phyloP scores from a whole-genome alignment of 2,797 vertebrate genomes.

The Ispidina picta region DNA sequence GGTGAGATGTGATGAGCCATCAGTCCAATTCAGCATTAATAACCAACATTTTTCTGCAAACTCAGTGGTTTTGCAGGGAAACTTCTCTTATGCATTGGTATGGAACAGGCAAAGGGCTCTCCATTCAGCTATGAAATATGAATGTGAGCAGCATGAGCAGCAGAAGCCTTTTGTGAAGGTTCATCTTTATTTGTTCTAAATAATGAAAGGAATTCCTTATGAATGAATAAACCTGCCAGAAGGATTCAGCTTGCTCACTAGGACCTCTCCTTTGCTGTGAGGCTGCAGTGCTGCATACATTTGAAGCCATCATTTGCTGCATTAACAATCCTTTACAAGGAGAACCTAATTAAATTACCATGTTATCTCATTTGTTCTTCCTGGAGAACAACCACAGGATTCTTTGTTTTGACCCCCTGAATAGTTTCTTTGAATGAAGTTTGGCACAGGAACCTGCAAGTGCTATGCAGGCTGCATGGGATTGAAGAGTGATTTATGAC shows the following conservation, averaged over 20 bases:
- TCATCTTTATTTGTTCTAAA: conserved; percentile 49
- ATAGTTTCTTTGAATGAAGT: conserved; percentile 2
- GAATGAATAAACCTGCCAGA: conserved; percentile 45
- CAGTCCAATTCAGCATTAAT: neutral
- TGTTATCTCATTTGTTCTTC: neutral
- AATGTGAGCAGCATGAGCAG: conserved; percentile 20
- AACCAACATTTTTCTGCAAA: neutral
- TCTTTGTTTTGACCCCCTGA: neutral
- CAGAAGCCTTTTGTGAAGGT: conserved; percentile 18
- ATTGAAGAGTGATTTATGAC: neutral
- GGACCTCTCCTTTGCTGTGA: conserved; percentile 6
- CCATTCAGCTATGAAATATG: conserved; percentile 1
- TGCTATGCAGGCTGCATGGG: neutral
- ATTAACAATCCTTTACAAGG: neutral
- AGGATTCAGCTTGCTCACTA: conserved; percentile 15
- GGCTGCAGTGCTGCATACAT: neutral
- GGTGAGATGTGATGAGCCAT: neutral
- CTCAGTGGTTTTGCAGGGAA: neutral
- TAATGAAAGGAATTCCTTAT: conserved; percentile 60
- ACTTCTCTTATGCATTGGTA: neutral
- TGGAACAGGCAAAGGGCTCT: neutral
- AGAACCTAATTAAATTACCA: neutral
- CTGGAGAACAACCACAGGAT: neutral
- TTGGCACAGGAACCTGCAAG: neutral
- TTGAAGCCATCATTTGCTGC: conserved; percentile 1